Base-by-base conservation (phyloP, 2,113 vertebrate species). In the Notechis scutatus region DNA sequence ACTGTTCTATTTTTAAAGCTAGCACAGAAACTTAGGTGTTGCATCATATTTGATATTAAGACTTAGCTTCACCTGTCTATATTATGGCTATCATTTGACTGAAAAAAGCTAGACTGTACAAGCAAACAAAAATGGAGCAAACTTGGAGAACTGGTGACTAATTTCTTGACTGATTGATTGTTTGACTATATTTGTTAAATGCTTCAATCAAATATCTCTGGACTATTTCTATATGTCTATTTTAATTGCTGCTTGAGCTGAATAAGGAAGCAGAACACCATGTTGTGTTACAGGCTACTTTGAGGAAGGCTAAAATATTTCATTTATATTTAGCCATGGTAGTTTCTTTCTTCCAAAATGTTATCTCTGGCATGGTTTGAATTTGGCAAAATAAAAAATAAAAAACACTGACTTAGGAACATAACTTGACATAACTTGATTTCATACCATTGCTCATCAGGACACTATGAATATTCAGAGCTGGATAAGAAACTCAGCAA, bases 1-100 rank as follows among this genome's bases (percentile, higher is more conserved):
- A n/a, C 12, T n/a, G 23, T 74, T 94, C 95, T 69, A 94, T 95
- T 93, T 96, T 96, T 96, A 85, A 93, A 96, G 92, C 54, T 1
- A 20, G 91, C 56, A n/a, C 69, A 93, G 92, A 85, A 95, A 64
- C 0, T 24, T 26, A 92, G 87, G 91, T 91, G 85, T 90, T 55
- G 59, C 29, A 26, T 93, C 81, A 93, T 92, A 93, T 88, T 91
- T 39, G 86, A 57, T 42, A 85, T 90, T 92, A 95, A 91, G 56
- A 93, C 50, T 52, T 92, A 61, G 59, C 93, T 86, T 94, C 92
- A 61, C 92, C 56, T 91, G 64, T 88, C 91, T 93, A 92, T 93
- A 56, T 94, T 90, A 93, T n/a, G 26, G 74, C 39, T 12, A 57
- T 88, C 42, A 92, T 93, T 88, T 24, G 93, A 92, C 85, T 95